These are phyloP conservation scores for Peromyscus nudipes DNA, from an alignment of 2,797 vertebrate genomes.

Conservation along the genomic window DNA sequence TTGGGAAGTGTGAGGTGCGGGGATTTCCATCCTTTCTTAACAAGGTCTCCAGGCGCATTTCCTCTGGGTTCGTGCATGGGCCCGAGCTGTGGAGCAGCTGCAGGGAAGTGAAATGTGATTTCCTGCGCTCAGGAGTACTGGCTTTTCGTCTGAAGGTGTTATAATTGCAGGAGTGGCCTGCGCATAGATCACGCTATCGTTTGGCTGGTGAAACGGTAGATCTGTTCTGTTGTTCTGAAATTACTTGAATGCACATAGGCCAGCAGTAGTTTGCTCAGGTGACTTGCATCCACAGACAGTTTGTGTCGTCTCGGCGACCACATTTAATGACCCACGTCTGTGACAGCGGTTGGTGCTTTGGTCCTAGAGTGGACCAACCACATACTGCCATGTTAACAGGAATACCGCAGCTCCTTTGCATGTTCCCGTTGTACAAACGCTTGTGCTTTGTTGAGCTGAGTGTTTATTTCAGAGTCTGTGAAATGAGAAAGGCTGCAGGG, in stretches of 20 bases:
- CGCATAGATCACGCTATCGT: slow-evolving; percentile 18
- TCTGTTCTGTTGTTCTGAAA: neutral
- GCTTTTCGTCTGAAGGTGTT: slow-evolving; percentile 64
- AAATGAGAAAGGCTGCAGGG: slow-evolving; percentile 27
- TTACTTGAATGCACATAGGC: slow-evolving; percentile 11
- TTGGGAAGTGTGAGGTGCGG: slow-evolving; percentile 65
- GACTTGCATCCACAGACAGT: slow-evolving; percentile 34
- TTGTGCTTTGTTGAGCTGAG: slow-evolving; percentile 28
- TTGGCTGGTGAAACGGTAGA: slow-evolving; percentile 28
- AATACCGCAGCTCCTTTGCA: neutral
- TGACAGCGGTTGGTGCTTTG: neutral
- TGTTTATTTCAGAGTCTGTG: slow-evolving; percentile 24
- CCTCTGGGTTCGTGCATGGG: slow-evolving; percentile 71
- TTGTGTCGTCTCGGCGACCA: neutral
- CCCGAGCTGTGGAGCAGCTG: slow-evolving; percentile 70
- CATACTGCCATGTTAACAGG: slow-evolving; percentile 16
- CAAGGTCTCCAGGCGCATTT: slow-evolving; percentile 61
- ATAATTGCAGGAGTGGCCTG: slow-evolving; percentile 47
- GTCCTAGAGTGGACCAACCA: neutral
- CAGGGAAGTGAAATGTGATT: slow-evolving; percentile 66
- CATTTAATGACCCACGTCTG: neutral
- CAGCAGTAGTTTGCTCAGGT: neutral
- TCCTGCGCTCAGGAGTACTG: slow-evolving; percentile 48
- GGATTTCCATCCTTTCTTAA: slow-evolving; percentile 81
- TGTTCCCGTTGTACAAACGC: neutral